Percentiles rank a stretch among this genome's conserved stretches.
phyloP scores from a whole-genome alignment of 2,888 invertebrate species.

The Neocrepidodera transversa region DNA sequence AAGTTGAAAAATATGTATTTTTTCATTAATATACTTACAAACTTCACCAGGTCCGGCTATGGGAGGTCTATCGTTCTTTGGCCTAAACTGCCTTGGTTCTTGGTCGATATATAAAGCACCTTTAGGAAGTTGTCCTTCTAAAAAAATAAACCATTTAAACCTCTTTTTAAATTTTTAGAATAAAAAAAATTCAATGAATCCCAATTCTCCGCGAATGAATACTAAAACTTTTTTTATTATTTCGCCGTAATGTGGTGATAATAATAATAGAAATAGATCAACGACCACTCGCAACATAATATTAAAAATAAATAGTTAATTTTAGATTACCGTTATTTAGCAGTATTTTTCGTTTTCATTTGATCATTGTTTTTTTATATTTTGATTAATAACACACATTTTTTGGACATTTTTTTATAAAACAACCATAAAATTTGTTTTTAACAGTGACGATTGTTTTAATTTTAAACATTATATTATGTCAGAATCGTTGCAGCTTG shows the following conservation, averaged over 20 bases:
- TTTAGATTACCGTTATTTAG: background rate
- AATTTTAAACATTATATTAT: no score
- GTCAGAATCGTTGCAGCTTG: no score
- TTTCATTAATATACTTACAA: conserved; percentile 42
- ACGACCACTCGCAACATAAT: background rate
- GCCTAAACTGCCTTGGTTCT: conserved; percentile 56
- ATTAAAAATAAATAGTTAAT: background rate
- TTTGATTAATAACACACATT: no score
- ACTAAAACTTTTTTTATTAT: background rate
- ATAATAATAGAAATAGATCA: background rate
- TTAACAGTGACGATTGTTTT: no score
- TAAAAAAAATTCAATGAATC: no score
- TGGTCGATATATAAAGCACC: conserved; percentile 75
- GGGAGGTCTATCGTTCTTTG: conserved; percentile 62
- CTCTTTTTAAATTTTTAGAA: no score
- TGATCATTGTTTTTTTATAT: no score
- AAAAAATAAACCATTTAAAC: conserved; percentile 53
- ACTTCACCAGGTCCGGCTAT: conserved; percentile 66
- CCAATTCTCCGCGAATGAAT: background rate
- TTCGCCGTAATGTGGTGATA: background rate
- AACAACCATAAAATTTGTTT: no score
- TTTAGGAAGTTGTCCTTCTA: conserved; percentile 84
- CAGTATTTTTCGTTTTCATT: no score
- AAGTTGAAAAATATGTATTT: no score
- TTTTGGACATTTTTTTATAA: no score